Conservation (phyloP, 2,113 vertebrate species). For the Anguilla rostrata region DNA sequence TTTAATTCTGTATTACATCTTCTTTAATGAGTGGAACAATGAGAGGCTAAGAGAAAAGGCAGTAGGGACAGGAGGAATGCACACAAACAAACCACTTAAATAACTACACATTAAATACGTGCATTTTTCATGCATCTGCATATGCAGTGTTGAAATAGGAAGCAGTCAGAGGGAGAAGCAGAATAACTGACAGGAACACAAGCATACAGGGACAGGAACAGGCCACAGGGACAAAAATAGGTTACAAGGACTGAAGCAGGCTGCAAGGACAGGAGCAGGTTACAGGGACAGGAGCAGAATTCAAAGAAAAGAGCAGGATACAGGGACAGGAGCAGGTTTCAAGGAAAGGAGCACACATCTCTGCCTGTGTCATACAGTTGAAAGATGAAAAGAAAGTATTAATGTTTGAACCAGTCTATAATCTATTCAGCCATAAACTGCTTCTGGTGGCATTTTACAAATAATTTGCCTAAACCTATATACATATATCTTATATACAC, state of each 20-base stretch:
- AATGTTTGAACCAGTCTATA: background rate
- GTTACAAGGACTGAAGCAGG: background rate
- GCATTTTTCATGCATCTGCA: background rate
- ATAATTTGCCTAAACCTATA: background rate
- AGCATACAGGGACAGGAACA: too few relatives aligned
- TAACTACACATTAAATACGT: background rate
- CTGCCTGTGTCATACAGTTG: background rate
- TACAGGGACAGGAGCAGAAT: too few relatives aligned
- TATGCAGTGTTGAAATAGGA: background rate
- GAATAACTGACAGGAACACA: background rate
- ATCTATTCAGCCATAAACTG: background rate
- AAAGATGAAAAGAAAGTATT: background rate
- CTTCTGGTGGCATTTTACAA: background rate
- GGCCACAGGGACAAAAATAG: background rate
- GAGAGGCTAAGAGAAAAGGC: conserved; percentile 41
- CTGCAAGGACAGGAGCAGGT: background rate
- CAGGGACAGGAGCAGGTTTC: too few relatives aligned
- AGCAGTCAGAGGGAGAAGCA: background rate
- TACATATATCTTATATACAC: background rate
- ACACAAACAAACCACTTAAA: background rate
- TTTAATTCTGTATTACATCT: conserved; percentile 44
- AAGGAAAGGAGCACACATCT: too few relatives aligned
- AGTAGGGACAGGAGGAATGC: background rate
- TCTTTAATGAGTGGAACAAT: conserved; percentile 54
- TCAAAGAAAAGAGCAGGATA: too few relatives aligned